Base-by-base conservation (phyloP, 2,888 invertebrate genomes). In the Sympetrum striolatum region DNA sequence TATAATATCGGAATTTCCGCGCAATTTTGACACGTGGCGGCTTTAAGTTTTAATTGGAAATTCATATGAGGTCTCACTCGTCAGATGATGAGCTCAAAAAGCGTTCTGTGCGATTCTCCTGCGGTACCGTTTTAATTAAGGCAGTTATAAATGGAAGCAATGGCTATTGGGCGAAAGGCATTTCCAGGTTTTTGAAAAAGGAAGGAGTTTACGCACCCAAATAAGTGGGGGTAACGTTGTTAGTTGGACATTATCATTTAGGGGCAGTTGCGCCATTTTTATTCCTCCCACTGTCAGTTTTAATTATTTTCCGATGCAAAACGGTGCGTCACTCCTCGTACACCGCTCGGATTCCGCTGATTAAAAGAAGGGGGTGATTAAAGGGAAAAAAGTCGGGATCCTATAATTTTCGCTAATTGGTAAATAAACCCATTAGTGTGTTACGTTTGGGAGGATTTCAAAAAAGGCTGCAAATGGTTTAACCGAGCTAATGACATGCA, bases 51-150 rank as follows among this genome's bases (percentile, higher is more conserved):
- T 60, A 60, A 86, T 86, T 86, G 37, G 60, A 60, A 86, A 86
- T 86, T 86, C 60, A 37, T 60, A 86, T 37, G 86, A 39, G 86
- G 60, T 60, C 86, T 86, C 60, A 86, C 64, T 86, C n/a, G 37
- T 22, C 60, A 37, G 64, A 64, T 60, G 64, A 86, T 60, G 37
- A n/a, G 60, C 60, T 86, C 64, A 60, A 73, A 31, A 73, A 31
- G 31, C 73, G 14, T 73, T 73, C 73, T 31, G 31, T 18, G 60
- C n/a, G 58, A 64, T 64, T 86, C 60, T 39, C 37, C 31, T 60
- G 86, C 64, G 64, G 86, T 86, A 37, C 37, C 86, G n/a, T 37
- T 86, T 86, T 86, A 86, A 86, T 86, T 58, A 86, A 86, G 60
- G 64, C 64, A n/a, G 64, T 86, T 86, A 86, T 64, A 31, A 60